phyloP scores from a whole-genome alignment of 2,888 invertebrate genomes.

The Drosophila phalerata region DNA sequence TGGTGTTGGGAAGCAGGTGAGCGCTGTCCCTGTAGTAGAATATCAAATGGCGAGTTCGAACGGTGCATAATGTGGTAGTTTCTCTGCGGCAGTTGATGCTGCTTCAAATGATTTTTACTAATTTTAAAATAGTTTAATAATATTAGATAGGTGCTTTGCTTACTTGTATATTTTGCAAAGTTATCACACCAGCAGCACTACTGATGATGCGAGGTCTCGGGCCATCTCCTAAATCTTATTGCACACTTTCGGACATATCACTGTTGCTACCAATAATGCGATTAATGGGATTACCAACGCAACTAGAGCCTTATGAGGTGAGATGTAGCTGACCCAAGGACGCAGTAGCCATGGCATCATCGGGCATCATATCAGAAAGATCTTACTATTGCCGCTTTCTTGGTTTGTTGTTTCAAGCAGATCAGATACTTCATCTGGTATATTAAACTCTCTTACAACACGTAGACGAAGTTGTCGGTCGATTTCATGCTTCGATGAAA shows the following conservation, averaged over 20 bases:
- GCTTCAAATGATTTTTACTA: constrained; percentile 23
- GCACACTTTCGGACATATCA: constrained; percentile 87
- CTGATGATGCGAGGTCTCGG: constrained; percentile 88
- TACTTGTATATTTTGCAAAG: constrained; percentile 84
- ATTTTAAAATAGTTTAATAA: neutral
- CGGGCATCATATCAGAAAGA: constrained; percentile 94
- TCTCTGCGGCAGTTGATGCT: constrained; percentile 84
- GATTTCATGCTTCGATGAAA: constrained; percentile 92
- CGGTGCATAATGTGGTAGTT: constrained; percentile 85
- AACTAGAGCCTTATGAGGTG: constrained; percentile 55
- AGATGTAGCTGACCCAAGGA: constrained; percentile 90
- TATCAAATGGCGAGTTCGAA: constrained; percentile 85
- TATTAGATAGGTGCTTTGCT: constrained; percentile 19
- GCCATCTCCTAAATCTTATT: constrained; percentile 93
- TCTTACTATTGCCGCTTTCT: constrained; percentile 52
- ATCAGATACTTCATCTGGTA: constrained; percentile 95
- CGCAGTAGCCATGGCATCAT: constrained; percentile 96
- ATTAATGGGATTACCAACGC: constrained; percentile 29
- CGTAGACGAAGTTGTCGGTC: constrained; percentile 93
- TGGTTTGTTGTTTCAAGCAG: constrained; percentile 87
- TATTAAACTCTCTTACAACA: constrained; percentile 96
- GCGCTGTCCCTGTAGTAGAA: constrained; percentile 83
- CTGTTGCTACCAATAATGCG: constrained; percentile 65
- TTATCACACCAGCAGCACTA: constrained; percentile 75
- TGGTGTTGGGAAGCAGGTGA: constrained; percentile 82